phyloP scores from a whole-genome alignment of 2,113 vertebrate genomes.

The Camelus bactrianus region DNA sequence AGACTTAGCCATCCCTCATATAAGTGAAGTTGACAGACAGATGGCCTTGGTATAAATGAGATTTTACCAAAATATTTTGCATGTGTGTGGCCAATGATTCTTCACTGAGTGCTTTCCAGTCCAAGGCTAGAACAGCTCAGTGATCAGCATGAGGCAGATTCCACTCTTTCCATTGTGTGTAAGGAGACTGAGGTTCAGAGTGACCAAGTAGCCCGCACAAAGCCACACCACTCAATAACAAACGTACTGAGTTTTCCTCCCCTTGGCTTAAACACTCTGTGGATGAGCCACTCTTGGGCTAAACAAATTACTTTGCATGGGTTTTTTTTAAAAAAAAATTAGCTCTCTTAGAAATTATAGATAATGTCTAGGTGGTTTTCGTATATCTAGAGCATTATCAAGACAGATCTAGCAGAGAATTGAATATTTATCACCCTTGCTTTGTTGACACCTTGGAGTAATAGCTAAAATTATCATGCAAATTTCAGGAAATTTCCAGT shows the following conservation, averaged over 20 bases:
- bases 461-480: neutral
- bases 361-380: neutral
- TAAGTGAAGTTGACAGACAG: neutral
- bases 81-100: neutral
- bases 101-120: neutral
- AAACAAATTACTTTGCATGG: neutral
- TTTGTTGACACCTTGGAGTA: neutral
- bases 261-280: neutral
- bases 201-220: neutral
- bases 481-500: neutral
- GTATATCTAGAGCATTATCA: neutral
- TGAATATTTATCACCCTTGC: neutral
- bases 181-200: neutral
- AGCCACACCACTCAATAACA: neutral
- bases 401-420: neutral
- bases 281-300: neutral
- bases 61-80: neutral
- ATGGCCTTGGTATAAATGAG: neutral
- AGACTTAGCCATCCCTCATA: neutral
- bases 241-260: neutral
- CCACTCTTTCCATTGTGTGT: neutral
- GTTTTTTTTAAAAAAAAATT: neutral
- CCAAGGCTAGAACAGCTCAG: neutral
- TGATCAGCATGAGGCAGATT: neutral
- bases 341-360: neutral